These are phyloP conservation scores for Nibea albiflora DNA, from an alignment of 2,113 vertebrate species.

Conservation along the genomic window DNA sequence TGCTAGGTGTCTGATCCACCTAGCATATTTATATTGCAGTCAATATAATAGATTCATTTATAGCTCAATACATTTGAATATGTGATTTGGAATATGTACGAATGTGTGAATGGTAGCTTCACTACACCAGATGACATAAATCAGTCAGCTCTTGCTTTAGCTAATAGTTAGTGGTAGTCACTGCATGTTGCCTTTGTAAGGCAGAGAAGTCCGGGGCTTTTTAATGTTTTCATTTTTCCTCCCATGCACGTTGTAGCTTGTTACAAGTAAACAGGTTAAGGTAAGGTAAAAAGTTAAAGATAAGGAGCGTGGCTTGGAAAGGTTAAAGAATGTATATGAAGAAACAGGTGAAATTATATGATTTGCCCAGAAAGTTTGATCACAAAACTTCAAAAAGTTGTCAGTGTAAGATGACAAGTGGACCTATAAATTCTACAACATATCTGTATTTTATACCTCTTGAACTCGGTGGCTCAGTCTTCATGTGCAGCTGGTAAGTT, in stretches of 20 bases:
- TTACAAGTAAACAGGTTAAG: too few species aligned
- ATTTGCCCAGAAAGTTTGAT: background rate
- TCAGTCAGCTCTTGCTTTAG: background rate
- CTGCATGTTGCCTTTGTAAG: background rate
- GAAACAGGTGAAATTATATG: background rate
- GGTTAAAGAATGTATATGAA: background rate
- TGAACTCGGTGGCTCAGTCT: background rate
- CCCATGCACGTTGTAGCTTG: background rate
- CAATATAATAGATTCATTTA: background rate
- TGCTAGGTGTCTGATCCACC: background rate
- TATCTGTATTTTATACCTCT: background rate
- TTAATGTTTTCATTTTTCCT: background rate
- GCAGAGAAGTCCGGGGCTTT: background rate
- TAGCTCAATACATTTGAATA: background rate
- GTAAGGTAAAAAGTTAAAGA: background rate
- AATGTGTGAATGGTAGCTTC: background rate
- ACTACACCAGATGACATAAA: background rate
- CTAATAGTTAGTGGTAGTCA: background rate
- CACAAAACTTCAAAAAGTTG: background rate
- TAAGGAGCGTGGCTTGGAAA: background rate
- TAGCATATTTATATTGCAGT: background rate
- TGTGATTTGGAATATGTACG: background rate
- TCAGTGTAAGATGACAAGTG: background rate
- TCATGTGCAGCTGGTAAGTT: constrained; percentile 32
- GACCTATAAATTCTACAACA: background rate